phyloP scores from a whole-genome alignment of 1,140 invertebrate species.

The Ceratosolen solmsi region DNA sequence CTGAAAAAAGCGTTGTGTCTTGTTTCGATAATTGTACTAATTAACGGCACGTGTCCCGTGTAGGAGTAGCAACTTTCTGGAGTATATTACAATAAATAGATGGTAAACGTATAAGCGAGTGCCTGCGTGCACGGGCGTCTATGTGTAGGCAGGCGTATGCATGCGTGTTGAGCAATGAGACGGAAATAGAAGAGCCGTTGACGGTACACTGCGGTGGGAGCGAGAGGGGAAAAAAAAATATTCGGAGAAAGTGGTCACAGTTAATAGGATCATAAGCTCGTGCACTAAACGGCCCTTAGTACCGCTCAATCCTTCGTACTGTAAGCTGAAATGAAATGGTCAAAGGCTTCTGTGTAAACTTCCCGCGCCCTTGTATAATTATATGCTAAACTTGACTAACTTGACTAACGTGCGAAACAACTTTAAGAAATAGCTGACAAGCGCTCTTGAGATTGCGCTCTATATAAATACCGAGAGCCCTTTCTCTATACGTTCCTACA shows the following conservation, averaged over 20 bases:
- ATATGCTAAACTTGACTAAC: neutral
- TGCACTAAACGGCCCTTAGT: conserved; percentile 68
- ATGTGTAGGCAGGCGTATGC: conserved; percentile 29
- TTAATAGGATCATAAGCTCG: conserved; percentile 67
- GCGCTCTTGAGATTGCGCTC: neutral
- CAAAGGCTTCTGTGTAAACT: conserved; percentile 22
- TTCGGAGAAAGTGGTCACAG: conserved; percentile 65
- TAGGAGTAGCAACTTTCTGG: too few species aligned
- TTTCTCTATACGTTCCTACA: too few species aligned
- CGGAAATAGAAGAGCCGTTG: conserved; percentile 41
- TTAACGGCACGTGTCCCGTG: conserved; percentile 67
- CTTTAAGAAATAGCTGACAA: neutral
- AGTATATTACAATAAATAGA: conserved; percentile 49
- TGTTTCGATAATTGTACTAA: conserved; percentile 69
- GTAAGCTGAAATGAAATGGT: conserved; percentile 32
- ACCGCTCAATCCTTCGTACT: conserved; percentile 48
- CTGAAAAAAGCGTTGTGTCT: conserved; percentile 18
- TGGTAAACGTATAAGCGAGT: conserved; percentile 43
- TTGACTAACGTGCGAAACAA: neutral
- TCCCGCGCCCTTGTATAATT: neutral
- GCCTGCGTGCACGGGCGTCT: conserved; percentile 24
- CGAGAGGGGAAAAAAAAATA: conserved; percentile 44
- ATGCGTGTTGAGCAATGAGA: conserved; percentile 39
- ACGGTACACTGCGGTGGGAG: conserved; percentile 49
- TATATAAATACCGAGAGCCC: neutral